These are phyloP conservation scores for Geopemphigus sp. DNA, from an alignment of 1,140 invertebrate species.

Conservation along the genomic window DNA sequence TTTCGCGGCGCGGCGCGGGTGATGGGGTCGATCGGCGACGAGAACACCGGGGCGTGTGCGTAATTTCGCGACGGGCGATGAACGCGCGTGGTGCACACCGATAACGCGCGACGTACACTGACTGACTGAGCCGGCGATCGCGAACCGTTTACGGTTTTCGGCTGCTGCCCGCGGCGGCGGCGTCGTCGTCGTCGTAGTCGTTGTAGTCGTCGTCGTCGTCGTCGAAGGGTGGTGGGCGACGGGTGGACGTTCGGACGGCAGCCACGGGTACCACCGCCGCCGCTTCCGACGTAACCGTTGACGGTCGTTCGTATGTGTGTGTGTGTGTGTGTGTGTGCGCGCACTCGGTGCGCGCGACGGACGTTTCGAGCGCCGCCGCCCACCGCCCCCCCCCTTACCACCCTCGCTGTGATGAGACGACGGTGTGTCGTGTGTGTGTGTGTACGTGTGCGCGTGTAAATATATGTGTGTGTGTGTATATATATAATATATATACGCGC, in stretches of 20 bases:
- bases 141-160: neutral
- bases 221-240: neutral
- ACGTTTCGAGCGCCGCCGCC: neutral
- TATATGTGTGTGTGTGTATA: neutral
- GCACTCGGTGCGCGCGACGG: neutral
- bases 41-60: neutral
- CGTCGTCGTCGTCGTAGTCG: neutral
- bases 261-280: neutral
- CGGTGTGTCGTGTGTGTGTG: neutral
- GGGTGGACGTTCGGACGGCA: neutral
- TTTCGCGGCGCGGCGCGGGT: neutral
- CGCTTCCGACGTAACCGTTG: neutral
- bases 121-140: slow-evolving; percentile 29
- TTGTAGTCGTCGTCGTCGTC: slow-evolving; percentile 8
- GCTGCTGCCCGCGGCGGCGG: neutral
- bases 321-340: neutral
- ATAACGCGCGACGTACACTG: slow-evolving; percentile 36
- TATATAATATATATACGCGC: too few relatives aligned
- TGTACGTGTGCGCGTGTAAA: neutral
- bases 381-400: too few relatives aligned
- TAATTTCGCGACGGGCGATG: too few relatives aligned
- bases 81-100: slow-evolving; percentile 1
- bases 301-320: too few relatives aligned
- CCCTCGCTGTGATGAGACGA: neutral
- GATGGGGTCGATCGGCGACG: too few relatives aligned